phyloP scores from a whole-genome alignment of 1,140 invertebrate genomes.

The Heliconius melpomene region DNA sequence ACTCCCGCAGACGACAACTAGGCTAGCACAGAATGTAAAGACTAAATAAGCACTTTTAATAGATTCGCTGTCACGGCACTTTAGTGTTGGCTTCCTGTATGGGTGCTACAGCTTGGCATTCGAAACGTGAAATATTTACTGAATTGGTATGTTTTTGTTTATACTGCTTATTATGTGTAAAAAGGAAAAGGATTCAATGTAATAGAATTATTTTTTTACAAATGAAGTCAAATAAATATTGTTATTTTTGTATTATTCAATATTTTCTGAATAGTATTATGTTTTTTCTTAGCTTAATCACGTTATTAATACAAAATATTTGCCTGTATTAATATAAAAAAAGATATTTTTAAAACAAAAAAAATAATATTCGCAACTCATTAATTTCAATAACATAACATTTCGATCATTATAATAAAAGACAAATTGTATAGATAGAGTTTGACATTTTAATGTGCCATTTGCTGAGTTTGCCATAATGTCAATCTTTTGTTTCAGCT shows the following conservation, averaged over 20 bases:
- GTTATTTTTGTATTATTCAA: neutral
- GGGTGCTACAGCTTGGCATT: neutral
- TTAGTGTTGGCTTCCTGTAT: neutral
- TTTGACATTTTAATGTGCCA: slow-evolving; percentile 70
- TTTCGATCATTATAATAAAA: neutral
- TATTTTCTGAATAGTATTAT: neutral
- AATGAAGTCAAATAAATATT: neutral
- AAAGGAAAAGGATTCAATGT: no score
- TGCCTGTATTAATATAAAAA: no score
- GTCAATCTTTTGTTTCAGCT: slow-evolving; percentile 57
- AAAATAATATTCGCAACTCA: no score
- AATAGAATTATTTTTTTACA: no score
- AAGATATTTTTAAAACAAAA: no score
- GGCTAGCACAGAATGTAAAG: slow-evolving; percentile 14
- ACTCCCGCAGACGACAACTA: slow-evolving; percentile 21
- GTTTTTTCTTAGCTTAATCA: no score
- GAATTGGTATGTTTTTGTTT: neutral
- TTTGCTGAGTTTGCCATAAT: slow-evolving; percentile 56
- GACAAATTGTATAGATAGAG: slow-evolving; percentile 5
- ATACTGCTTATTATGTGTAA: no score
- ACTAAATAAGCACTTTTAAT: slow-evolving; percentile 28
- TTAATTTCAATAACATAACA: neutral
- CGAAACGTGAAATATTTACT: no score
- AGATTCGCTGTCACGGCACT: slow-evolving; percentile 13
- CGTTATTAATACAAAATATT: no score